Base-by-base conservation (phyloP, 1,140 invertebrate species). In the Calephelis nemesis region DNA sequence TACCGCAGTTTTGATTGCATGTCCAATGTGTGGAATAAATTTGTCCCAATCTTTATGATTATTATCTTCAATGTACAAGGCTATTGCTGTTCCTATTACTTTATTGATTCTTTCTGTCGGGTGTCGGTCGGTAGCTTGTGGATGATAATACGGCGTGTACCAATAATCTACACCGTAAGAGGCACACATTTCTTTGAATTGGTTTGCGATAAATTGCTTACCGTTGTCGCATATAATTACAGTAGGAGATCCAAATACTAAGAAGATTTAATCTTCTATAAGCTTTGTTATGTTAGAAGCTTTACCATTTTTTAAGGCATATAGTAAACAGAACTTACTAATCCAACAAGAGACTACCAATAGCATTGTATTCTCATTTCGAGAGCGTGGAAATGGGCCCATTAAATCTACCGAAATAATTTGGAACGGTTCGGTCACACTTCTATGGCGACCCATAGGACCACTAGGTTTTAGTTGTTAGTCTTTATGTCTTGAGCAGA, bases 361-460 rank as follows among this genome's bases (percentile, higher is more conserved):
- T 0, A 79, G 58, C 67, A 72, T 73, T 11, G 73, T 77, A 47
- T 77, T 76, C n/a, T 71, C 50, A 4, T 62, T 65, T 49, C 71
- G 74, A 19, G 67, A 68, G 69, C 72, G 73, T 12, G 74, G 77
- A 64, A 79, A 76, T 4, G 74, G 74, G 1, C 77, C 74, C 73
- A 78, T 72, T 12, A 73, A 47, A 45, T 73, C 73, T 50, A 75
- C 30, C 5, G 73, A 71, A 8, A 77, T 74, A 6, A 73, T 60
- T 42, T 79, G 68, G 42, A 67, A 75, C 1, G 77, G 77, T 54
- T 62, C 39, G 11, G 70, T 71, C 7, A 75, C 70, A n/a, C 50
- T 63, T 71, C 70, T 72, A 58, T 69, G 75, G 10, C 68, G 50
- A 4, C 77, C 77, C 73, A 79, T 75, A 1, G 50, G 64, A 19